These are phyloP conservation scores for Diarsia rubi DNA, from an alignment of 2,888 invertebrate genomes.

Conservation along the genomic window DNA sequence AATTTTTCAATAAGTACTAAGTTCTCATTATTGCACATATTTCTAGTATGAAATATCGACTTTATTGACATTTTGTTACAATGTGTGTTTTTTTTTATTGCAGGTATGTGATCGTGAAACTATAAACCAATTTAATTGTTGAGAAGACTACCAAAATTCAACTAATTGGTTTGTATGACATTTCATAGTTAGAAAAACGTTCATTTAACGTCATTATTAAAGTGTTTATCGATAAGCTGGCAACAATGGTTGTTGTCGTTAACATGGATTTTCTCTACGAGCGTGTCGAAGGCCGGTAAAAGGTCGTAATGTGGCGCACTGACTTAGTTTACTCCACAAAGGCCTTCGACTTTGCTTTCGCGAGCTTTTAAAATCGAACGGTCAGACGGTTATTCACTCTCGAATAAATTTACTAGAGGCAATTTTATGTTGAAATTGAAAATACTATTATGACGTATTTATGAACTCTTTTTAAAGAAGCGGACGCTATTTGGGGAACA, in stretches of 20 bases:
- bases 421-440: slow-evolving; percentile 54
- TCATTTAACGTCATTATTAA: slow-evolving; percentile 32
- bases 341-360: slow-evolving; percentile 68
- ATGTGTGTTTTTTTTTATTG: slow-evolving; percentile 55
- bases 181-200: slow-evolving; percentile 3
- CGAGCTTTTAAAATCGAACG: slow-evolving; percentile 72
- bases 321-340: slow-evolving; percentile 80
- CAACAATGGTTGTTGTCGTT: slow-evolving; percentile 67
- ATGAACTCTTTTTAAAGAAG: slow-evolving; percentile 30
- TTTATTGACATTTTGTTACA: slow-evolving; percentile 7
- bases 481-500: slow-evolving; percentile 16
- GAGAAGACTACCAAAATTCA: not conserved
- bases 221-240: slow-evolving; percentile 54
- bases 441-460: slow-evolving; percentile 40
- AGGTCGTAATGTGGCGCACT: slow-evolving; percentile 76
- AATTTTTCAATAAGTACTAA: slow-evolving; percentile 22
- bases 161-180: slow-evolving; percentile 33
- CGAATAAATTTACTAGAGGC: slow-evolving; percentile 57
- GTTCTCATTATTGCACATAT: too few species aligned
- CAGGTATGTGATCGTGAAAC: slow-evolving; percentile 54
- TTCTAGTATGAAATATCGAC: not conserved
- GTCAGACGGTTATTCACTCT: slow-evolving; percentile 58
- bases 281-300: slow-evolving; percentile 72
- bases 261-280: slow-evolving; percentile 72
- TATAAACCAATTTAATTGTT: not conserved